Base-by-base conservation (phyloP, 2,113 vertebrate species). In the Dunckerocampus dactyliophorus region DNA sequence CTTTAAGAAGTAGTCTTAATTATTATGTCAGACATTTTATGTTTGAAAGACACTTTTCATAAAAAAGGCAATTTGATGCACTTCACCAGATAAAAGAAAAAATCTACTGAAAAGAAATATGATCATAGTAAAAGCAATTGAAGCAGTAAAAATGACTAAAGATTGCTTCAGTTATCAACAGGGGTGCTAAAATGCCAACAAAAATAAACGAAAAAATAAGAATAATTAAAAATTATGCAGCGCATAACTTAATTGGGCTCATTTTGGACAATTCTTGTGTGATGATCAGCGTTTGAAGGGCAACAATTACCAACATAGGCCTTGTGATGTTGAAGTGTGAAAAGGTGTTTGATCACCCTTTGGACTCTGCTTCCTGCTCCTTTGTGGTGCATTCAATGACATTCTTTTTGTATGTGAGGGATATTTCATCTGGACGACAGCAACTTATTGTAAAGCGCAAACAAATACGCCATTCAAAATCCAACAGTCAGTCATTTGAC, bases 361-460 rank as follows among this genome's bases (percentile, higher is more conserved):
- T 61, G 66, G 76, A 43, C 53, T 50, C 24, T 55, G 65, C 73
- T 83, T 80, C 76, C 76, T 80, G 37, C 58, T 59, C 39, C 49
- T 69, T 69, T 59, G 53, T 39, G 53, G 31, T 28, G 11, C 12
- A 2, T 55, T 55, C 53, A 55, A 55, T 55, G 31, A 34, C 31
- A 8, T 37, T 55, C n/a, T 55, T 11, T 50, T 19, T 20, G n/a
- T 55, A 17, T n/a, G 6, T 31, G 31, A 9, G n/a, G 14, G 43
- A 31, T 24, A 15, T 50, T 69, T 19, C 16, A 31, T 20, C 42
- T 49, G 56, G 28, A 43, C 31, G 49, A 59, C 47, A 31, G 31
- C 31, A 34, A 7, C 63, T 72, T 69, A 45, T 34, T 67, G 72
- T 28, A 37, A 53, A 59, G 15, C 20, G 8, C 10, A 39, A 59